Evolutionary conservation across 1,140 invertebrate genomes (phyloP).

Genomic region (Heterodera carotae): DNA sequence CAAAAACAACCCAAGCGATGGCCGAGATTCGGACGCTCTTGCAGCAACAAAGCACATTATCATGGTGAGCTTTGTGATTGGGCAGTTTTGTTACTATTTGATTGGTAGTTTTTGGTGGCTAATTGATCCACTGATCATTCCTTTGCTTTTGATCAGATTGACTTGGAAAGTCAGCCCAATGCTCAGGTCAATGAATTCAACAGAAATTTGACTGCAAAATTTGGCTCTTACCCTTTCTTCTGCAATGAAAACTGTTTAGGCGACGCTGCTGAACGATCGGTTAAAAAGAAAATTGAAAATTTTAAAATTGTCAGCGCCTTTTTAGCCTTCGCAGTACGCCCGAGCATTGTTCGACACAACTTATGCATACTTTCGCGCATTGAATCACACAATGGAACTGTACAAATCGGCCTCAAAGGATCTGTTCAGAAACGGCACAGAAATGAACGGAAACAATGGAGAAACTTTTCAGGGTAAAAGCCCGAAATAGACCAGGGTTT

Average conservation of each 20-base stretch:
- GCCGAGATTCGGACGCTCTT: constrained; percentile 41
- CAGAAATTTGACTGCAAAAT: constrained; percentile 23
- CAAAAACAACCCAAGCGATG: constrained; percentile 30
- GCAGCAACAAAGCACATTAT: constrained; percentile 28
- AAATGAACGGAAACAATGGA: constrained; percentile 16
- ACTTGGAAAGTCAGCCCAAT: constrained; percentile 30
- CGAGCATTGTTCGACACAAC: constrained; percentile 38
- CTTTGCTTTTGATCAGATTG: constrained; percentile 28
- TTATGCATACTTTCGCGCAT: constrained; percentile 34
- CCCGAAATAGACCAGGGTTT: too few relatives aligned
- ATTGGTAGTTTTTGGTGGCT: not conserved
- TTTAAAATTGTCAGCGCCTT: too few relatives aligned
- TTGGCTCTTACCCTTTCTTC: constrained; percentile 44
- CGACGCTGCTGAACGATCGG: not conserved
- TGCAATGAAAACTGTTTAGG: constrained; percentile 43
- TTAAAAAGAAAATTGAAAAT: not conserved
- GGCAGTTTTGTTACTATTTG: not conserved
- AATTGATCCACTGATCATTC: not conserved
- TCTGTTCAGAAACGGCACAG: constrained; percentile 26
- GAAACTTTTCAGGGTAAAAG: constrained; percentile 28
- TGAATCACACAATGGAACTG: constrained; percentile 34
- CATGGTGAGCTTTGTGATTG: constrained; percentile 18
- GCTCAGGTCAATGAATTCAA: constrained; percentile 38
- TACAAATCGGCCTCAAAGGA: constrained; percentile 9
- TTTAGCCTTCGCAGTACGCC: constrained; percentile 45